Evolutionary conservation across 35 echinoderm and acorn worm species (phyloP).

Genomic region (Chiridota heheva): DNA sequence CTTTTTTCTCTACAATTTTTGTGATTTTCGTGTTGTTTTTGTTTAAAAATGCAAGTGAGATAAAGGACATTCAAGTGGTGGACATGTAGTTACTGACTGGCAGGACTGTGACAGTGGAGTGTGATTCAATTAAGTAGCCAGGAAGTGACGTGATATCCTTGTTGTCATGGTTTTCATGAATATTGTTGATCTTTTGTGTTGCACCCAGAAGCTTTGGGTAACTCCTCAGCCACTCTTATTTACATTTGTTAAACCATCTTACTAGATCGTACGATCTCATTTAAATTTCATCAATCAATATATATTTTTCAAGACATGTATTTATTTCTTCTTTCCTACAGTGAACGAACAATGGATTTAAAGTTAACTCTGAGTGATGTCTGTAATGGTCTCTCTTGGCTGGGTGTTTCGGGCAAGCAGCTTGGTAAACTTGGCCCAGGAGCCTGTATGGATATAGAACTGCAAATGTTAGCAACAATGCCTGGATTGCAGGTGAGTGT

Average conservation of each 20-base stretch:
- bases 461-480: conserved; percentile 75
- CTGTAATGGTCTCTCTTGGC: conserved; percentile 75
- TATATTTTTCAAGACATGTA: not conserved
- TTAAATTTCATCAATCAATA: no score
- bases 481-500: conserved; percentile 60
- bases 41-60: no score
- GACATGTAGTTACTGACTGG: no score
- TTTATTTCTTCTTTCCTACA: conserved; percentile 27
- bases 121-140: no score
- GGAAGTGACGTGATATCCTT: no score
- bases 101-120: no score
- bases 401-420: conserved; percentile 91
- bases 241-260: not conserved
- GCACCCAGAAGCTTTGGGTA: no score
- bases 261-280: not conserved
- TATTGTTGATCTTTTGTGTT: no score
- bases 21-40: no score
- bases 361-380: conserved; percentile 61
- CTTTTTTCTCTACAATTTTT: no score
- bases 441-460: conserved; percentile 79
- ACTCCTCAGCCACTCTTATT: not conserved
- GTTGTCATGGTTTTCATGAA: no score
- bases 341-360: conserved; percentile 99
- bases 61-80: no score
- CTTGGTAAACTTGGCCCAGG: conserved; percentile 89